Evolutionary conservation across 2,113 vertebrate species (phyloP).

Genomic region (Neodontobutis hainanensis): DNA sequence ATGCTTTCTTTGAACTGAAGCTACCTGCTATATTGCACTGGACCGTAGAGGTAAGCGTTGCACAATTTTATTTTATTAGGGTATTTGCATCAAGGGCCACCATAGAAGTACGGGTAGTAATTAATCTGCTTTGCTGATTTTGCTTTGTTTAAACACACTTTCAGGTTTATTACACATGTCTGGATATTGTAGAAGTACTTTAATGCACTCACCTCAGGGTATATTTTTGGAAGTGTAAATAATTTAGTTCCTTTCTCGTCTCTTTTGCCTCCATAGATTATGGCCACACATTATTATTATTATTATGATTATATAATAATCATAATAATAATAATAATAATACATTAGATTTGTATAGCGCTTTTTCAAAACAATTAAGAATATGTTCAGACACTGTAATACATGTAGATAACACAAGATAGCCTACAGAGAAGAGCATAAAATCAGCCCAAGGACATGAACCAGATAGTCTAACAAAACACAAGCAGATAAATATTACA

Average conservation of each 20-base stretch:
- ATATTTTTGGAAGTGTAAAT: no score
- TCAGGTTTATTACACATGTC: no score
- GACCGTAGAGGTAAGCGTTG: slow-evolving; percentile 37
- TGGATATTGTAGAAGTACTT: no score
- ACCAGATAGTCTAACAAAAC: slow-evolving; percentile 30
- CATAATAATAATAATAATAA: no score
- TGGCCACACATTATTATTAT: not conserved
- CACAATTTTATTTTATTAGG: not conserved
- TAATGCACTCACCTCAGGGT: no score
- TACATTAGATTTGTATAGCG: no score
- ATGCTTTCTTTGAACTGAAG: slow-evolving; percentile 14
- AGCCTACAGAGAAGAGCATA: slow-evolving; percentile 35
- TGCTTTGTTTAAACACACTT: no score
- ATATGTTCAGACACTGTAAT: not conserved
- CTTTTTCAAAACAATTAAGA: no score
- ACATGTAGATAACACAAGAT: slow-evolving; percentile 56
- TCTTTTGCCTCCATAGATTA: not conserved
- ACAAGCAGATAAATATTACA: slow-evolving; percentile 15
- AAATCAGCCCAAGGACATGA: slow-evolving; percentile 55
- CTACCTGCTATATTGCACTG: not conserved
- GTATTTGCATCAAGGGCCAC: not conserved
- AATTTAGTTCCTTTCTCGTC: not conserved
- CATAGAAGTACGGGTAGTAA: no score
- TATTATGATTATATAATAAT: no score
- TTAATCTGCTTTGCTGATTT: no score